Evolutionary conservation across 2,113 vertebrate species (phyloP).

Genomic region (Odontophorus gujanensis): DNA sequence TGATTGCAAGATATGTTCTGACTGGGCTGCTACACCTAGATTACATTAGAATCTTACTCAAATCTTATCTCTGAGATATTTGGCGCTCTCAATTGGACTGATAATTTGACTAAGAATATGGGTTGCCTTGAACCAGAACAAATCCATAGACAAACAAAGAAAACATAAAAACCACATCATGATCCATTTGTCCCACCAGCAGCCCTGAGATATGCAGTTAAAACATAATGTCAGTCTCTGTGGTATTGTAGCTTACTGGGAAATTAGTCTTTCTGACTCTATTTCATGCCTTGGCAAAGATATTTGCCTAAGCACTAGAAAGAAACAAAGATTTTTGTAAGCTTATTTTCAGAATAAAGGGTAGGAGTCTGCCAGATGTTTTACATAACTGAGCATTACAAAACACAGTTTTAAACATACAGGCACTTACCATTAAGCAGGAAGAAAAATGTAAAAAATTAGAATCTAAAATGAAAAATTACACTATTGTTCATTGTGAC

Average conservation of each 20-base stretch:
- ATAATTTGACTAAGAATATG: not conserved
- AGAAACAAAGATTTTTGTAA: not conserved
- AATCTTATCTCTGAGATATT: not conserved
- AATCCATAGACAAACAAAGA: not conserved
- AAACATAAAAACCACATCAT: not conserved
- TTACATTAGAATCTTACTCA: not conserved
- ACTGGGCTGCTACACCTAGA: not conserved
- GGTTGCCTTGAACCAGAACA: not conserved
- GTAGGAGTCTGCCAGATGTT: not conserved
- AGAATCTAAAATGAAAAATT: not conserved
- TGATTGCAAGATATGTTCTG: not conserved
- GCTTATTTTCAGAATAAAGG: not conserved
- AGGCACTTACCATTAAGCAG: not conserved
- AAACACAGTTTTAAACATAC: not conserved
- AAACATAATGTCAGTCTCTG: not conserved
- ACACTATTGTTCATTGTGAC: not conserved
- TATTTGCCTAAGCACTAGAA: not conserved
- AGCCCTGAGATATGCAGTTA: rapidly evolving
- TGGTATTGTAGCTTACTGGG: not conserved
- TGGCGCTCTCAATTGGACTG: not conserved
- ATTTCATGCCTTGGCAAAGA: not conserved
- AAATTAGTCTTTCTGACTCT: not conserved
- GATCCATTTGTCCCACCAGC: not conserved
- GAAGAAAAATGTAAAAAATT: not conserved
- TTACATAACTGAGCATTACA: not conserved